Evolutionary conservation across 1,140 invertebrate genomes (phyloP), one percentile per base, ranked within the genome.

Genomic region (Chlorops oryzae): DNA sequence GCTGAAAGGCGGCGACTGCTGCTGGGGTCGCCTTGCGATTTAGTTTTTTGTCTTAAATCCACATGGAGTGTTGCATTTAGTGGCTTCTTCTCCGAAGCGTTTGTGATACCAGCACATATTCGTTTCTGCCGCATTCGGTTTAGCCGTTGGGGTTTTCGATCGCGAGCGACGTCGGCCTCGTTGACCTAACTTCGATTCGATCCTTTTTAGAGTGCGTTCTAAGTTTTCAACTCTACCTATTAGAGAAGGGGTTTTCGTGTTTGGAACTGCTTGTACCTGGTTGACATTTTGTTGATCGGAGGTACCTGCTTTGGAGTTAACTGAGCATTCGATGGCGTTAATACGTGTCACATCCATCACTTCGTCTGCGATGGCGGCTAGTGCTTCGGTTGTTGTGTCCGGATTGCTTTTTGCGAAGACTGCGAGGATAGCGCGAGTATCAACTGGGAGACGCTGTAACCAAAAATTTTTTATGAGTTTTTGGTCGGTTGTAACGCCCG

Each of bases 31-130:
- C 20, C 49, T 45, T 3, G 21, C 13, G 5, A 43, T 21, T 43
- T 43, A 43, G 41, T 43, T 43, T 23, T 43, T 43, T 47, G 44
- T 5, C 7, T 47, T 34, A 13, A 18, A 32, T 32, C n/a, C 34
- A 27, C 27, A 47, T 12, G 44, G 44, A 18, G 17, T 18, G 13
- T 17, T 10, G 21, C 44, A 47, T 35, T 35, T 47, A 9, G 5
- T 10, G 12, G 44, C 2, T 35, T 47, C 15, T 22, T 15, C 44
- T 6, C 44, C 44, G 20, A 47, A 47, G 9, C n/a, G 10, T 9
- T 32, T 13, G 25, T 47, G 44, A 25, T 47, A 47, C 25, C 32
- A 47, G 25, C 44, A 47, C 4, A 22, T 43, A 7, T 7, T 32
- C 27, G 27, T 32, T 32, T 9, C 7, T 9, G 27, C 27, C 7